phyloP scores from a whole-genome alignment of 2,797 vertebrate species.

The Chelidonichthys spinosus region DNA sequence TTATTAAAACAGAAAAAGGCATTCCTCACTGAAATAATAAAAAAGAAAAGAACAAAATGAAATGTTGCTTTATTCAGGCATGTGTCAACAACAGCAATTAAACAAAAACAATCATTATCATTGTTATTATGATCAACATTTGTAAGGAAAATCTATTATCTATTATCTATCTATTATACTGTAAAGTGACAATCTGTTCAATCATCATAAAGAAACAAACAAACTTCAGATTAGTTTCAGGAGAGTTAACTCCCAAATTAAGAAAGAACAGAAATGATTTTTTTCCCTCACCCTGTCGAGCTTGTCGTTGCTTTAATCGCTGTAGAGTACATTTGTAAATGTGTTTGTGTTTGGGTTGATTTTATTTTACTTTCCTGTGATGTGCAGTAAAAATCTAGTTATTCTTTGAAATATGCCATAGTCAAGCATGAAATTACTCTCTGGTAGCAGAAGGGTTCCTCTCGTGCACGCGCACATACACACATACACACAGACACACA shows the following conservation, averaged over 20 bases:
- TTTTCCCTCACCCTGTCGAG: background rate
- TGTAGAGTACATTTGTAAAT: constrained; percentile 29
- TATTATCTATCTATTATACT: background rate
- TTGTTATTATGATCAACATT: background rate
- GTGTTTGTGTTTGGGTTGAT: constrained; percentile 45
- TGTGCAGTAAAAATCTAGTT: constrained; percentile 56
- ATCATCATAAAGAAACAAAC: background rate
- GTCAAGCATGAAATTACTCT: constrained; percentile 69
- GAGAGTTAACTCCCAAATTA: constrained; percentile 3
- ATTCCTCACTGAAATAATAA: background rate
- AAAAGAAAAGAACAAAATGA: background rate
- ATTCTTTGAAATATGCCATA: constrained; percentile 65
- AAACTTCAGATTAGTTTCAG: background rate
- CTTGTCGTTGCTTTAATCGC: constrained; percentile 28
- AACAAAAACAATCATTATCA: background rate
- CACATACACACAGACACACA: constrained; percentile 10
- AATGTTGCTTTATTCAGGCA: background rate
- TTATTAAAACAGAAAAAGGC: background rate
- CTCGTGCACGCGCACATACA: constrained; percentile 11
- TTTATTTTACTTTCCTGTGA: constrained; percentile 42
- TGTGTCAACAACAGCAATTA: background rate
- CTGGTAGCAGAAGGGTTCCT: constrained; percentile 56
- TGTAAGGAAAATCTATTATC: background rate
- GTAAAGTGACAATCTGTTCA: background rate
- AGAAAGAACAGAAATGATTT: background rate